Evolutionary conservation across 2,113 vertebrate species (phyloP), one percentile per base, ranked within the genome.

Genomic region (Greenwoodochromis staneri): DNA sequence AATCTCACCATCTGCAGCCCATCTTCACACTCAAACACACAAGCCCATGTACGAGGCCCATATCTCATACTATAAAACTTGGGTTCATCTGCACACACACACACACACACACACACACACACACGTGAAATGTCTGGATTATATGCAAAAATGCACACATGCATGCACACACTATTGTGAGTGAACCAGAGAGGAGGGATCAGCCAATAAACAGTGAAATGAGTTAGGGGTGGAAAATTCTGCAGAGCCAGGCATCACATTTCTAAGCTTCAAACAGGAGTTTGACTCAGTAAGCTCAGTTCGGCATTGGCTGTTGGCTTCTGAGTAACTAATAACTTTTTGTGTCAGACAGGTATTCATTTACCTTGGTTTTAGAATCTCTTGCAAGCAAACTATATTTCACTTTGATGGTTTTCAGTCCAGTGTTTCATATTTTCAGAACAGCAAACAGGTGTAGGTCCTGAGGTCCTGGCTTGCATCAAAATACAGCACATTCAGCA

Each of bases 1-100:
- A 93, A 94, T 94, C 92, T 94, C 78, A 49, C 91, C 95, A 96
- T 95, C 95, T 96, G 95, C 95, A 95, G 91, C 88, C 89, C 91
- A 95, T 97, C 95, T 92, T 83, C 83, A 83, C 91, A 88, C 87
- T 49, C 87, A 47, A 83, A 94, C 92, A 94, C 90, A 83, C 57
- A 69, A 85, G 42, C 89, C 55, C 24, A n/a, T 42, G 82, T 42
- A 78, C 84, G 9, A 82, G 36, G 14, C 59, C 55, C 34, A 24
- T 81, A 87, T 84, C 86, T 49, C 80, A 76, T 53, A 57, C 36
- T 69, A 31, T 73, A 90, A 86, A 91, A 19, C 85, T 85, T 4
- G 81, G 53, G 11, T 53, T 85, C 34, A 69, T 86, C 51, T 82
- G 29, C 76, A 19, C 51, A 85, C 55, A 57, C 76, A 27, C 51